Conservation (phyloP, 2,797 vertebrate genomes). For the Pseudochirops corinnae region DNA sequence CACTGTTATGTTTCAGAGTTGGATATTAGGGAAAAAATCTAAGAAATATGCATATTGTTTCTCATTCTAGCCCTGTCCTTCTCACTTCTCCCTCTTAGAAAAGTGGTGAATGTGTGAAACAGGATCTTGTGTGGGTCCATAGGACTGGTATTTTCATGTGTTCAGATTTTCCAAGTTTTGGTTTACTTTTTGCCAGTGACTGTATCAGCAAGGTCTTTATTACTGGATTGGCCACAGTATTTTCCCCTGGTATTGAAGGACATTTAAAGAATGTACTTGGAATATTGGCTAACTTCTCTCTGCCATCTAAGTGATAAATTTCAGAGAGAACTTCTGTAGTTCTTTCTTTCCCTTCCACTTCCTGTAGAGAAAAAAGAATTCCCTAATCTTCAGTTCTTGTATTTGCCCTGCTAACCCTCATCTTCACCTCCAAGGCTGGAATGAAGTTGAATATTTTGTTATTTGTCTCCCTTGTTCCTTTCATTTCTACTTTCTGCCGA, state of each 20-base stretch:
- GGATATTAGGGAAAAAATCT: not conserved
- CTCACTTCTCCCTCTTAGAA: not conserved
- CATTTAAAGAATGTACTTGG: conserved; percentile 37
- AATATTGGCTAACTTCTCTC: not conserved
- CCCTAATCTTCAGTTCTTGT: not conserved
- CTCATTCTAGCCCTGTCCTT: not conserved
- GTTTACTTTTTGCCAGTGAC: conserved; percentile 3
- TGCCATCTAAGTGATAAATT: conserved; percentile 32
- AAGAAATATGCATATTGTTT: conserved; percentile 12
- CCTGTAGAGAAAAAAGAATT: not conserved
- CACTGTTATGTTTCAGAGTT: not conserved
- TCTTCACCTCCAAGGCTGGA: conserved; percentile 30
- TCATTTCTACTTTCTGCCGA: conserved; percentile 54
- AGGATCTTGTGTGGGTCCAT: conserved; percentile 10
- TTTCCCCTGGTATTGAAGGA: conserved; percentile 59
- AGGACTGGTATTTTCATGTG: conserved; percentile 34
- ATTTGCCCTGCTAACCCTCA: conserved; percentile 50
- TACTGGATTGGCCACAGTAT: conserved; percentile 15
- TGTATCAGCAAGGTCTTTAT: conserved; percentile 24
- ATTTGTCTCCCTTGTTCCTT: conserved; percentile 1
- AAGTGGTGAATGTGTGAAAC: conserved; percentile 32
- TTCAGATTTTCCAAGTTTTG: conserved; percentile 59
- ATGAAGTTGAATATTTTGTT: conserved; percentile 23
- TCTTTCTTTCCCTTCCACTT: conserved; percentile 34
- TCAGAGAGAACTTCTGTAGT: conserved; percentile 35